These are phyloP conservation scores for Potamilus streckersoni DNA, from an alignment of 1,140 invertebrate species.

Conservation along the genomic window DNA sequence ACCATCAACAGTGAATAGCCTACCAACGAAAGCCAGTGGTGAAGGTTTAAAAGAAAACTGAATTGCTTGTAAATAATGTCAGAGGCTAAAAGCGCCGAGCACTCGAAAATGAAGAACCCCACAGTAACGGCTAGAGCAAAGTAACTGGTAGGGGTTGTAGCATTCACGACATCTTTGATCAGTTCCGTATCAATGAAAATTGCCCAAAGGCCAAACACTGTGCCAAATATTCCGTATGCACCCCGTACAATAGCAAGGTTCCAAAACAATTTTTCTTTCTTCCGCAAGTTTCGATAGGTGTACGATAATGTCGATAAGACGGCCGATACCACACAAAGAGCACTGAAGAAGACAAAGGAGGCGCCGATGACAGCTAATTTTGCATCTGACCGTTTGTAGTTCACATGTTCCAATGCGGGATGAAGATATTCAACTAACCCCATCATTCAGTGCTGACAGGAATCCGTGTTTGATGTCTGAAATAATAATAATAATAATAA, in stretches of 20 bases:
- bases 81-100: slow-evolving; percentile 48
- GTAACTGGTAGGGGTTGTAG: slow-evolving; percentile 45
- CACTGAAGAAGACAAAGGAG: slow-evolving; percentile 41
- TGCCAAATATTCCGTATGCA: slow-evolving; percentile 54
- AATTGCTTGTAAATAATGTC: slow-evolving; percentile 53
- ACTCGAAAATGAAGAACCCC: slow-evolving; percentile 64
- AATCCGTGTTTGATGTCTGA: no score
- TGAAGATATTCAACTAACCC: slow-evolving; percentile 44
- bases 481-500: no score
- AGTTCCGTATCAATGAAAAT: slow-evolving; percentile 50
- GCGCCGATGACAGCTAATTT: slow-evolving; percentile 36
- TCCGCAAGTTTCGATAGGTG: slow-evolving; percentile 44
- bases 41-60: slow-evolving; percentile 55
- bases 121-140: slow-evolving; percentile 51
- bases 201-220: slow-evolving; percentile 47
- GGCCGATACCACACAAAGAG: slow-evolving; percentile 24
- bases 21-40: slow-evolving; percentile 58
- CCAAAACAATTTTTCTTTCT: slow-evolving; percentile 62
- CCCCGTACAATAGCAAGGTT: slow-evolving; percentile 55
- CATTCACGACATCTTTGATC: slow-evolving; percentile 50
- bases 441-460: slow-evolving; percentile 20
- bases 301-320: slow-evolving; percentile 22
- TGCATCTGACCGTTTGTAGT: slow-evolving; percentile 34
- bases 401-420: slow-evolving; percentile 39
- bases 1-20: slow-evolving; percentile 46